Conservation (phyloP, 1,140 invertebrate genomes). For the Drosophila sturtevanti region DNA sequence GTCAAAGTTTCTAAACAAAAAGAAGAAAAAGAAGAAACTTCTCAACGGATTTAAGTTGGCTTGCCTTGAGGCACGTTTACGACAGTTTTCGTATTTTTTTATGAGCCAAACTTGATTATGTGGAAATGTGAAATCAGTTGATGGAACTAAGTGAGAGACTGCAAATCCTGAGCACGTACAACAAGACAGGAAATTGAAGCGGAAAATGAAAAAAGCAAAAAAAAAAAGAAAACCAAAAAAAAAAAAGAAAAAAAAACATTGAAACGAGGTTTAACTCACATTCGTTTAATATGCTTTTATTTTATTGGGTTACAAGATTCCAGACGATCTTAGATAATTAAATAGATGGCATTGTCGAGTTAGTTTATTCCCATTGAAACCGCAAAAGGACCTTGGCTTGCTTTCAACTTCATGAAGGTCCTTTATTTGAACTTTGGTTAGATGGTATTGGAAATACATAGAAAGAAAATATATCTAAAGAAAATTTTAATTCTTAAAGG, state of each 20-base stretch:
- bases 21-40: background rate
- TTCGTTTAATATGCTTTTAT: background rate
- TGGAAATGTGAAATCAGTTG: slow-evolving; percentile 43
- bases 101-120: slow-evolving; percentile 35
- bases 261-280: background rate
- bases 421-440: too few relatives aligned
- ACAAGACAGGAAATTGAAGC: slow-evolving; percentile 26
- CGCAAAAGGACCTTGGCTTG: too few relatives aligned
- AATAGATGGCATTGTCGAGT: too few relatives aligned
- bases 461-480: too few relatives aligned
- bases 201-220: slow-evolving; percentile 36
- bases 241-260: background rate
- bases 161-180: slow-evolving; percentile 33
- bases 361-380: too few relatives aligned
- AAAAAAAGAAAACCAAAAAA: too few relatives aligned
- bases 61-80: slow-evolving; percentile 4
- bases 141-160: slow-evolving; percentile 17
- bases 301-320: too few relatives aligned
- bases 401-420: too few relatives aligned
- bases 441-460: too few relatives aligned
- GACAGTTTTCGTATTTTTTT: slow-evolving; percentile 9
- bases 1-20: background rate
- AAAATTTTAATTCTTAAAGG: too few relatives aligned
- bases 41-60: slow-evolving; percentile 6
- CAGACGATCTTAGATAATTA: too few relatives aligned